Evolutionary conservation across 2,113 vertebrate species (phyloP).

Genomic region (Coturnix japonica): DNA sequence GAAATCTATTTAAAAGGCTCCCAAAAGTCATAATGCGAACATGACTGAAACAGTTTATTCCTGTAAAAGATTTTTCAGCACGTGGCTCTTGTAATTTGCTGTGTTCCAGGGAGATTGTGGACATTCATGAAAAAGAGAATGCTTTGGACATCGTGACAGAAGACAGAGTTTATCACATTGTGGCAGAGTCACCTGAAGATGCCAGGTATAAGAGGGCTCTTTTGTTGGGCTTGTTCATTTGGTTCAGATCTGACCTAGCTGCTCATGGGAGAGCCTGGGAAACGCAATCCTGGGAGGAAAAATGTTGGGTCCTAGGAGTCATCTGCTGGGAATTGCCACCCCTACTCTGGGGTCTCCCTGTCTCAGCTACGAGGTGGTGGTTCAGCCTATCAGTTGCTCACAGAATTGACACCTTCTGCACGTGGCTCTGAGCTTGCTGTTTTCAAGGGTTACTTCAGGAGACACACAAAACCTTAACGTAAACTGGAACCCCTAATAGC

Average conservation of each 20-base stretch:
- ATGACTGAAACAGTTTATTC: neutral
- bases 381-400: neutral
- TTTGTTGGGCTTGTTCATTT: neutral
- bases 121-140: conserved; percentile 94
- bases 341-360: neutral
- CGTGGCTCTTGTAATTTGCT: neutral
- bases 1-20: neutral
- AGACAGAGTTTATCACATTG: conserved; percentile 91
- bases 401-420: neutral
- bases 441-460: conserved; percentile 38
- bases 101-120: conserved; percentile 88
- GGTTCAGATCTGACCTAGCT: neutral
- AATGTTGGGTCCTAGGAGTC: neutral
- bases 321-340: neutral
- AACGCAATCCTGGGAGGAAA: neutral
- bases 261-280: neutral
- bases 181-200: conserved; percentile 92
- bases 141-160: conserved; percentile 91
- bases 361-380: neutral
- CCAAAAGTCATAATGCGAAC: neutral
- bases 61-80: neutral
- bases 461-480: conserved; percentile 29
- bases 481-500: conserved; percentile 62
- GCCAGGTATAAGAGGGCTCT: conserved; percentile 80
- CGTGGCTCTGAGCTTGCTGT: neutral